Conservation (phyloP, 2,113 vertebrate genomes). For the Spea bombifrons region DNA sequence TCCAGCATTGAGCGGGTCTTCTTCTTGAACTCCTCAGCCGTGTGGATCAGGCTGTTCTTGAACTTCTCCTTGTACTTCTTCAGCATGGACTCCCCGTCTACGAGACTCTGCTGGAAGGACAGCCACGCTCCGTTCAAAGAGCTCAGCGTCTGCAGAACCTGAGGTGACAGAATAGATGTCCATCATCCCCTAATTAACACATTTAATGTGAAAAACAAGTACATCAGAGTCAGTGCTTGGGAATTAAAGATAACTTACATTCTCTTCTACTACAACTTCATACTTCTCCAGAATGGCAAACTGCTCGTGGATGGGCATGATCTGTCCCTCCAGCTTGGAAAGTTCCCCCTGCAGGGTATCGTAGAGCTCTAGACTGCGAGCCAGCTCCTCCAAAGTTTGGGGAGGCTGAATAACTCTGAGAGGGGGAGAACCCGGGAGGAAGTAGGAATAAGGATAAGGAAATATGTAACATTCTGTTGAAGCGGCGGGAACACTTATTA, state of each 20-base stretch:
- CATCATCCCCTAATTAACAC: neutral
- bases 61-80: conserved; percentile 79
- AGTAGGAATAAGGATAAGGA: neutral
- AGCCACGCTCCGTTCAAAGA: conserved; percentile 70
- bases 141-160: conserved; percentile 73
- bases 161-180: neutral
- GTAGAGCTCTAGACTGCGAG: conserved; percentile 68
- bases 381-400: conserved; percentile 72
- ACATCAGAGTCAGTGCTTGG: neutral
- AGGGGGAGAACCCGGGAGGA: neutral
- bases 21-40: conserved; percentile 76
- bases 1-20: conserved; percentile 66
- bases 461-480: neutral
- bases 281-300: conserved; percentile 84
- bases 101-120: conserved; percentile 74
- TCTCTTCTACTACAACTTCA: conserved; percentile 69
- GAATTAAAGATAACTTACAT: conserved; percentile 59
- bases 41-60: conserved; percentile 67
- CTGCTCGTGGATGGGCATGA: conserved; percentile 79
- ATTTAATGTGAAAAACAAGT: neutral
- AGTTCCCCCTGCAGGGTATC: conserved; percentile 70
- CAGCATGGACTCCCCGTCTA: conserved; percentile 72
- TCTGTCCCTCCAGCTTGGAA: conserved; percentile 68
- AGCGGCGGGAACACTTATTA: neutral
- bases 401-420: conserved; percentile 69